These are phyloP conservation scores for Limnephilus rhombicus DNA, from an alignment of 2,888 invertebrate species.

Conservation along the genomic window DNA sequence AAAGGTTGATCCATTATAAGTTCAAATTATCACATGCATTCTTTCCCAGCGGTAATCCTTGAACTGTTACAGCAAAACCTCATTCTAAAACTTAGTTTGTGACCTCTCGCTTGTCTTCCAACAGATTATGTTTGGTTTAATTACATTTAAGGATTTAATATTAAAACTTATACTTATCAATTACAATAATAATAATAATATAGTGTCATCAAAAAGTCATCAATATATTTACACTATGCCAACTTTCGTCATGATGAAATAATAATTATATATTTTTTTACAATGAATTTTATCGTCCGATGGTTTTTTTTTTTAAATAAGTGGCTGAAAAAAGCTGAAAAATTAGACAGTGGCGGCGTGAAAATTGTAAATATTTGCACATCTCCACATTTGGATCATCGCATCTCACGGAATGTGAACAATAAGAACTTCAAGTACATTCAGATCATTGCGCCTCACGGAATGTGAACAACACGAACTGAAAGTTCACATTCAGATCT, in stretches of 20 bases:
- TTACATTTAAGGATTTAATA: constrained; percentile 46
- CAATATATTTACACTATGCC: constrained; percentile 64
- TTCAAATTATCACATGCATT: constrained; percentile 55
- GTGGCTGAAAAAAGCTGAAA: not conserved
- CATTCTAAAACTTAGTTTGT: constrained; percentile 9
- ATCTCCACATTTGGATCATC: not conserved
- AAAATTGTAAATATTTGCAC: not conserved
- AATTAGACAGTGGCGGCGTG: not conserved
- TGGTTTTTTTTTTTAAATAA: not conserved
- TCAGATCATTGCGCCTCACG: not conserved
- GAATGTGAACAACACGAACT: too few relatives aligned
- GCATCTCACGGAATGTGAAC: not conserved
- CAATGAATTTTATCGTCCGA: constrained; percentile 35
- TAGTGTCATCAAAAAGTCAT: constrained; percentile 55
- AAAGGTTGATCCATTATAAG: constrained; percentile 61
- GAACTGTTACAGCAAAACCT: constrained; percentile 16
- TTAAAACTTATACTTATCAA: constrained; percentile 49
- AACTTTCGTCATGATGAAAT: constrained; percentile 45
- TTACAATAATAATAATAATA: not conserved
- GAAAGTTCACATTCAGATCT: too few relatives aligned
- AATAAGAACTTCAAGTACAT: not conserved
- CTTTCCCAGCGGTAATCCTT: constrained; percentile 14
- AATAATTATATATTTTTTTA: constrained; percentile 54
- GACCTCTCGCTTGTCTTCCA: constrained; percentile 7
- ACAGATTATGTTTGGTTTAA: constrained; percentile 36